phyloP scores from a whole-genome alignment of 1,140 invertebrate species.

The Drosophila dunni region DNA sequence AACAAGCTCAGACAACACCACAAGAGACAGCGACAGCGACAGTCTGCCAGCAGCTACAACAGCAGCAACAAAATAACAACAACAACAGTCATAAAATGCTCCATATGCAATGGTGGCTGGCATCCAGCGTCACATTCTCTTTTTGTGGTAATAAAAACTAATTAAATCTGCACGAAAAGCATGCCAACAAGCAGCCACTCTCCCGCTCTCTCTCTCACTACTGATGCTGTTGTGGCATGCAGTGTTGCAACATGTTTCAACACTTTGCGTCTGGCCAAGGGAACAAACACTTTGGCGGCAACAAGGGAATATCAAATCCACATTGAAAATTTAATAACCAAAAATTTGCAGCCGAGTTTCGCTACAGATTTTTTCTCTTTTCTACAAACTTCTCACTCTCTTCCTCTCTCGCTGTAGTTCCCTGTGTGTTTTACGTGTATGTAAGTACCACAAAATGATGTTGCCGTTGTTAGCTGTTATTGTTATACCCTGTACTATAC shows the following conservation, averaged over 20 bases:
- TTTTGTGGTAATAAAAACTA: constrained; percentile 72
- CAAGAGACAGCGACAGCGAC: neutral
- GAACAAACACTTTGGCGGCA: constrained; percentile 24
- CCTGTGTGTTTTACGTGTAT: neutral
- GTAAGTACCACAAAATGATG: constrained; percentile 18
- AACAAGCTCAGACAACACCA: constrained; percentile 10
- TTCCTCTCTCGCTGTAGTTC: neutral
- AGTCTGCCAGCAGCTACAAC: constrained; percentile 41
- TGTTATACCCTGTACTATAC: constrained; percentile 22
- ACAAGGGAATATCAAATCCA: constrained; percentile 42
- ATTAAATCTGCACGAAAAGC: constrained; percentile 74
- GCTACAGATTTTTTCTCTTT: constrained; percentile 23
- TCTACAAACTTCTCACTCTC: neutral
- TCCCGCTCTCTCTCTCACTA: neutral
- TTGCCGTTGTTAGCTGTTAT: constrained; percentile 40
- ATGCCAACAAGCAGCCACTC: constrained; percentile 33
- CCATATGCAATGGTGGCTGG: neutral
- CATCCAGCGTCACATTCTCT: constrained; percentile 33
- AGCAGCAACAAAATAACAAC: constrained; percentile 38
- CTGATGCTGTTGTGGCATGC: constrained; percentile 16
- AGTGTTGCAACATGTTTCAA: constrained; percentile 48
- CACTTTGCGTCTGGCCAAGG: constrained; percentile 63
- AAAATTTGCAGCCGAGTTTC: constrained; percentile 56
- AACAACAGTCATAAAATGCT: constrained; percentile 25
- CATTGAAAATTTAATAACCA: constrained; percentile 80